phyloP scores from a whole-genome alignment of 1,140 invertebrate species.

The Apis dorsata region DNA sequence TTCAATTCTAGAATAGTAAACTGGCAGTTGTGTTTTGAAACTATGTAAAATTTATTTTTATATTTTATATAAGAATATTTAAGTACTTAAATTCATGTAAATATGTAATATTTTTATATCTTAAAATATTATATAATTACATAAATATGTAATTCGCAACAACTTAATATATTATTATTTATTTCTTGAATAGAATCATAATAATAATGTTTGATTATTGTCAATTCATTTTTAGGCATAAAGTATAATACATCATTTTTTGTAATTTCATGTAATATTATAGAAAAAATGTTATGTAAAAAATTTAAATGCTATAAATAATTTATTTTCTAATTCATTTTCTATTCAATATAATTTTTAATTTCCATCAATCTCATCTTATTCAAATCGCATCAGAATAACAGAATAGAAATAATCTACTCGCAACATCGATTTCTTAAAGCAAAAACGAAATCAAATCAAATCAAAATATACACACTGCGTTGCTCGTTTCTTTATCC shows the following conservation, averaged over 20 bases:
- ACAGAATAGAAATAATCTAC: neutral
- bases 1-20: neutral
- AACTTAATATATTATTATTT: neutral
- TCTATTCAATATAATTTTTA: too few species aligned
- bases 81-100: neutral
- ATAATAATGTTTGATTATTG: neutral
- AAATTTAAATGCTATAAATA: neutral
- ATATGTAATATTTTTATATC: too few species aligned
- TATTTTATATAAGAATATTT: neutral
- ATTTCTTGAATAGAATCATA: neutral
- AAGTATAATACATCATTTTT: neutral
- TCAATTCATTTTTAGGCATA: neutral
- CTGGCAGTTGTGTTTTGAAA: neutral
- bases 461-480: neutral
- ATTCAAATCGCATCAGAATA: neutral
- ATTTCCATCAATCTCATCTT: neutral
- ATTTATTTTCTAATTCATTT: too few species aligned
- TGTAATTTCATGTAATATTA: too few species aligned
- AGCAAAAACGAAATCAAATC: too few species aligned
- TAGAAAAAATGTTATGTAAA: neutral
- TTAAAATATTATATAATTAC: neutral
- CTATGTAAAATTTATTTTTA: neutral
- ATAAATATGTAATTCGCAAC: neutral
- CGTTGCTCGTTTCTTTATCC: constrained; percentile 4
- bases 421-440: neutral